These are phyloP conservation scores for Eira barbara DNA, from an alignment of 2,113 vertebrate species.

Conservation along the genomic window DNA sequence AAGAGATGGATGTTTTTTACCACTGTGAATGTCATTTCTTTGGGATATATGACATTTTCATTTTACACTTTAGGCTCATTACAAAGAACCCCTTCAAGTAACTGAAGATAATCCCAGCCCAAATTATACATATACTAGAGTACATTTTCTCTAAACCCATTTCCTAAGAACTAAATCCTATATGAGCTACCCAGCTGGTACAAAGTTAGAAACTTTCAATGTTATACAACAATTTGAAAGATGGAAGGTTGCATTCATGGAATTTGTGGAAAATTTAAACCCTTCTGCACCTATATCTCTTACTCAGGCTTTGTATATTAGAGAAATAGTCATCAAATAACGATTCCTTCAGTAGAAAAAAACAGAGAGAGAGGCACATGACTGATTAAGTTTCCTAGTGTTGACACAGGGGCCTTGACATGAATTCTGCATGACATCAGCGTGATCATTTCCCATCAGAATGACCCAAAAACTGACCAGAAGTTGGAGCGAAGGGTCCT, in stretches of 20 bases:
- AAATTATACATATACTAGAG: not conserved
- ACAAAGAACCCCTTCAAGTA: constrained; percentile 52
- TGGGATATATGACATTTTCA: constrained; percentile 16
- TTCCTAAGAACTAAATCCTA: constrained; percentile 33
- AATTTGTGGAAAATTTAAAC: not conserved
- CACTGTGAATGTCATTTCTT: not conserved
- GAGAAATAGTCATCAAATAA: not conserved
- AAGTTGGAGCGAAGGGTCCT: not conserved
- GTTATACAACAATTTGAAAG: not conserved
- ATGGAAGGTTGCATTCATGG: not conserved
- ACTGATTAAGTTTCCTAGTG: not conserved
- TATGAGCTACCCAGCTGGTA: not conserved
- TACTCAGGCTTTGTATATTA: not conserved
- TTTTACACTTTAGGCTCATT: constrained; percentile 43
- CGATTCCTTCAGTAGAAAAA: not conserved
- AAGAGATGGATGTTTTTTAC: not conserved
- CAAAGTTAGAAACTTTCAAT: constrained; percentile 30
- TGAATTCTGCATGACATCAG: not conserved
- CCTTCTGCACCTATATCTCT: not conserved
- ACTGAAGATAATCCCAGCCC: constrained; percentile 19
- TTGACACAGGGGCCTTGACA: not conserved
- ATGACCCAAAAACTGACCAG: not conserved
- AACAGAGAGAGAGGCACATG: not conserved
- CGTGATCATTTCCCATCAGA: not conserved
- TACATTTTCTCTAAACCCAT: constrained; percentile 5